phyloP scores from a whole-genome alignment of 1,140 invertebrate species.

The Penaeus japonicus region DNA sequence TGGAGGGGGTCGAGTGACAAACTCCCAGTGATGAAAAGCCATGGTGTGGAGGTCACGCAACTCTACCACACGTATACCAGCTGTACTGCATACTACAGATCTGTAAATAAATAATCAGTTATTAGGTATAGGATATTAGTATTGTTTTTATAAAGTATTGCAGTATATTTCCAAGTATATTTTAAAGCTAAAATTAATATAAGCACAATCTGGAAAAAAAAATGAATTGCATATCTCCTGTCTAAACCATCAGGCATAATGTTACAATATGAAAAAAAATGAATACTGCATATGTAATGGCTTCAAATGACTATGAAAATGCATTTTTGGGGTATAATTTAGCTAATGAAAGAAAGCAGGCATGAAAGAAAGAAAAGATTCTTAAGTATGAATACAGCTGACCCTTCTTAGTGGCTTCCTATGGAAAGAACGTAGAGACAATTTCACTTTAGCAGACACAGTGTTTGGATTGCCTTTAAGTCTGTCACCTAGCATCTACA shows the following conservation, averaged over 20 bases:
- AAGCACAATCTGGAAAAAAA: background rate
- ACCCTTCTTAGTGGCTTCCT: background rate
- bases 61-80: slow-evolving; percentile 53
- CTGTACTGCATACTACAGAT: slow-evolving; percentile 52
- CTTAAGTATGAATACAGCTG: background rate
- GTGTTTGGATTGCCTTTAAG: background rate
- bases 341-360: background rate
- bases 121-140: background rate
- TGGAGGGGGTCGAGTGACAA: slow-evolving; percentile 46
- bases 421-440: background rate
- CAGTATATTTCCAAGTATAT: background rate
- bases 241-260: too few species aligned
- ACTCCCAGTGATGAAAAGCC: slow-evolving; percentile 59
- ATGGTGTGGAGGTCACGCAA: slow-evolving; percentile 55
- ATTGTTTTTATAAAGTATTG: background rate
- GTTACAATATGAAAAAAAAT: too few species aligned
- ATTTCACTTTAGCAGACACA: background rate
- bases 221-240: too few species aligned
- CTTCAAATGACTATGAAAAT: background rate
- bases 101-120: background rate
- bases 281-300: too few species aligned
- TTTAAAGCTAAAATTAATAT: background rate
- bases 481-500: background rate
- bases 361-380: background rate
- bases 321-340: background rate